Evolutionary conservation across 2,888 invertebrate species (phyloP).

Genomic region (Mythimna lalbum): DNA sequence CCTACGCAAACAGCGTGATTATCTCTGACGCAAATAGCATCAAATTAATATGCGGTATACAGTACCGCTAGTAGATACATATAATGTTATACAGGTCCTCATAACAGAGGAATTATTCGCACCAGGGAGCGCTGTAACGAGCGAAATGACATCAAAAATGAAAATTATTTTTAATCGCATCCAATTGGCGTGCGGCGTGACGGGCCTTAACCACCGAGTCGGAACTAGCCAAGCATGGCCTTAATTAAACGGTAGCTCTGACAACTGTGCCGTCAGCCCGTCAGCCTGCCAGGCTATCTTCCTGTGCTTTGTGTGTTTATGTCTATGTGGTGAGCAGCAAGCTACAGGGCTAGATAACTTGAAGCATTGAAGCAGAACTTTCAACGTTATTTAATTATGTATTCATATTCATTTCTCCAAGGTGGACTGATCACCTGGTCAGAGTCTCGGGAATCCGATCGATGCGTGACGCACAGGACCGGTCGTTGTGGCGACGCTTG

Average conservation of each 20-base stretch:
- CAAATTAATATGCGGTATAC: slow-evolving; percentile 46
- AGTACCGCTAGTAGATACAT: slow-evolving; percentile 47
- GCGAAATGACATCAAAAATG: slow-evolving; percentile 89
- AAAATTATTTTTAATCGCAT: slow-evolving; percentile 89
- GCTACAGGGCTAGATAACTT: background rate
- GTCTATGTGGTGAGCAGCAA: slow-evolving; percentile 12
- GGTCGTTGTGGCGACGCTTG: too few relatives aligned
- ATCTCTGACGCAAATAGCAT: slow-evolving; percentile 49
- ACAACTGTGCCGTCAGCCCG: slow-evolving; percentile 65
- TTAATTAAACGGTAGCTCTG: slow-evolving; percentile 85
- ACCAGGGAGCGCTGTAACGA: slow-evolving; percentile 80
- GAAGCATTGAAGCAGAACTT: background rate
- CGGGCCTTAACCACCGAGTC: slow-evolving; percentile 77
- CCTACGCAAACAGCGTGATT: slow-evolving; percentile 41
- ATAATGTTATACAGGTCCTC: slow-evolving; percentile 58
- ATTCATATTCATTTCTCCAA: too few relatives aligned
- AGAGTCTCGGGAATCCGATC: too few relatives aligned
- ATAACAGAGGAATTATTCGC: slow-evolving; percentile 84
- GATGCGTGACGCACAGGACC: too few relatives aligned
- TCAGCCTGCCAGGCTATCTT: slow-evolving; percentile 36
- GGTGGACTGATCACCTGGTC: too few relatives aligned
- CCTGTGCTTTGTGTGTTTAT: slow-evolving; percentile 50
- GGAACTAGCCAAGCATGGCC: slow-evolving; percentile 81
- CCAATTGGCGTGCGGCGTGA: slow-evolving; percentile 85
- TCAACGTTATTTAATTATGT: background rate